phyloP scores from a whole-genome alignment of 2,888 invertebrate genomes.

The Athrips mouffetella region DNA sequence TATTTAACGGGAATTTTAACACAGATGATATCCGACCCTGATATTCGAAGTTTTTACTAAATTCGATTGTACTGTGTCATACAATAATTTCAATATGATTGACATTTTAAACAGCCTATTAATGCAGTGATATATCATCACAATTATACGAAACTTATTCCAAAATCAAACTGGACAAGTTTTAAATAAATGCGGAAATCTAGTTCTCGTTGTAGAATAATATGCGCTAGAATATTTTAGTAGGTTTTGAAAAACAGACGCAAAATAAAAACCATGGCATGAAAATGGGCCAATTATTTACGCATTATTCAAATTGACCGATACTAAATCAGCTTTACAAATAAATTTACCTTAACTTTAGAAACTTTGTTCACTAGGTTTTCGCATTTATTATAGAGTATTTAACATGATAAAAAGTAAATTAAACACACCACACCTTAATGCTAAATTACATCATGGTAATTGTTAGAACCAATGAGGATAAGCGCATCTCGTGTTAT shows the following conservation, averaged over 20 bases:
- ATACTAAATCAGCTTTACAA: neutral
- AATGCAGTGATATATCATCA: constrained; percentile 1
- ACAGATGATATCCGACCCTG: constrained; percentile 24
- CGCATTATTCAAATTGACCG: neutral
- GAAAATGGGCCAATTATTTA: neutral
- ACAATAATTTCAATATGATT: constrained; percentile 15
- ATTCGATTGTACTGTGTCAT: neutral
- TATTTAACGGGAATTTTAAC: neutral
- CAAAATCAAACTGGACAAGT: constrained; percentile 6
- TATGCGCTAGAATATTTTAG: neutral
- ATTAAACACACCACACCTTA: constrained; percentile 74
- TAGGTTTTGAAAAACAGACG: neutral
- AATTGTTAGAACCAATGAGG: constrained; percentile 51
- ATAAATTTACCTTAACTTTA: neutral
- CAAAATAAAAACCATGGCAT: neutral
- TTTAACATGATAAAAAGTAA: constrained; percentile 23
- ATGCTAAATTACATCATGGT: constrained; percentile 61
- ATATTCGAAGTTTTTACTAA: constrained; percentile 19
- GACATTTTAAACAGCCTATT: constrained; percentile 21
- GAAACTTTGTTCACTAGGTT: constrained; percentile 17
- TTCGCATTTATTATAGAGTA: constrained; percentile 30
- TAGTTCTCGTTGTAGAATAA: constrained; percentile 9
- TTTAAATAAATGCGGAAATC: constrained; percentile 30
- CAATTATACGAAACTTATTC: neutral
- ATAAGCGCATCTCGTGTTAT: constrained; percentile 37